Conservation (phyloP, 2,888 invertebrate species). For the Noctua janthina region DNA sequence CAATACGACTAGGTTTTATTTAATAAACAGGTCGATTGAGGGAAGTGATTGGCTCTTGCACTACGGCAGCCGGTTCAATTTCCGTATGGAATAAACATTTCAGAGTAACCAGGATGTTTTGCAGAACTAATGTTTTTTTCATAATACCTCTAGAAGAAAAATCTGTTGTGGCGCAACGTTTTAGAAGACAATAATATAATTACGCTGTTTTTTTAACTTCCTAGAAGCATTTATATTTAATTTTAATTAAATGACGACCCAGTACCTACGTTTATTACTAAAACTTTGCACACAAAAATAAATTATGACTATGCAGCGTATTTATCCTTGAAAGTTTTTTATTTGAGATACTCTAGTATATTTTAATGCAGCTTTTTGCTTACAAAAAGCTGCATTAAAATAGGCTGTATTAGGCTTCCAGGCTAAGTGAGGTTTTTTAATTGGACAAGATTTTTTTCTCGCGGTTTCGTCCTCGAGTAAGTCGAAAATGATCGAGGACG, state of each 20-base stretch:
- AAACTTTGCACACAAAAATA: slow-evolving; percentile 19
- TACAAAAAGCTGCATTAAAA: no score
- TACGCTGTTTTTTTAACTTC: neutral
- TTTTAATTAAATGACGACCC: slow-evolving; percentile 33
- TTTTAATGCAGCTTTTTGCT: slow-evolving; percentile 30
- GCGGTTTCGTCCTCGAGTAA: no score
- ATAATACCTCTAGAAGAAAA: neutral
- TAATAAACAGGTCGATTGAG: slow-evolving; percentile 9
- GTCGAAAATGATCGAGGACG: neutral
- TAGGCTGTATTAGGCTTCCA: no score
- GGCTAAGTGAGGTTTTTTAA: neutral
- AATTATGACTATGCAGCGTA: slow-evolving; percentile 36
- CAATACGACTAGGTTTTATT: neutral
- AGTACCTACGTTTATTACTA: slow-evolving; percentile 11
- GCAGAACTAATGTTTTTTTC: neutral
- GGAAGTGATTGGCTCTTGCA: slow-evolving; percentile 19
- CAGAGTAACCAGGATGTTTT: neutral
- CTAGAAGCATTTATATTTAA: neutral
- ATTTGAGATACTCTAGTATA: slow-evolving; percentile 12
- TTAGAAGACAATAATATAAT: neutral
- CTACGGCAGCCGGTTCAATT: slow-evolving; percentile 3
- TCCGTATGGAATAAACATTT: slow-evolving; percentile 17
- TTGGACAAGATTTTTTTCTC: neutral
- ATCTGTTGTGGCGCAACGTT: neutral
- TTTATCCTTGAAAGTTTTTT: slow-evolving; percentile 43